These are phyloP conservation scores for Accipiter virgatus DNA, from an alignment of 2,113 vertebrate species.

Conservation along the genomic window DNA sequence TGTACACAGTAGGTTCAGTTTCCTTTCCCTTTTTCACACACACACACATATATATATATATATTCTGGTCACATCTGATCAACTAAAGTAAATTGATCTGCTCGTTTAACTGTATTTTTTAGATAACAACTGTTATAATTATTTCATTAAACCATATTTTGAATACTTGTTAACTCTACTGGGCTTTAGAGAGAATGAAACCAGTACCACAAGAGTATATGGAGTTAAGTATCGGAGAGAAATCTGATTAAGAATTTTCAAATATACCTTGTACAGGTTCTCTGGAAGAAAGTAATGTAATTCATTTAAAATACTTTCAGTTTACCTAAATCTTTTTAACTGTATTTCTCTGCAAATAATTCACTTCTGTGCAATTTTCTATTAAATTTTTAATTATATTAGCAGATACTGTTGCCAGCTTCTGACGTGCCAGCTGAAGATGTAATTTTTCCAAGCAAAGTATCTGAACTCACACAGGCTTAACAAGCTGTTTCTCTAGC, in stretches of 20 bases:
- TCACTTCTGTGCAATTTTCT: background rate
- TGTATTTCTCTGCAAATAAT: background rate
- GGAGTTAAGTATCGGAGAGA: background rate
- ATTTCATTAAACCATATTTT: background rate
- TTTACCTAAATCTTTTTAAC: background rate
- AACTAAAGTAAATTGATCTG: background rate
- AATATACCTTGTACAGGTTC: background rate
- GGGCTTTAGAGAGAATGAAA: background rate
- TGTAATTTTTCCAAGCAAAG: background rate
- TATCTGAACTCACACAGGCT: background rate
- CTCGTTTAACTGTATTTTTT: background rate
- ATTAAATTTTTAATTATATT: background rate
- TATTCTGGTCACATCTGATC: background rate
- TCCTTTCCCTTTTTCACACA: background rate
- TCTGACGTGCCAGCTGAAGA: background rate
- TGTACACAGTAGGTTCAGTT: background rate
- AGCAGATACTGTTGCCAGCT: background rate
- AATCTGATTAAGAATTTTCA: background rate
- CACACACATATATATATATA: no score
- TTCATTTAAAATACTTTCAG: background rate
- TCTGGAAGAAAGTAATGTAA: background rate
- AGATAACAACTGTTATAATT: background rate
- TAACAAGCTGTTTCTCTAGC: background rate
- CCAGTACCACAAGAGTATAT: background rate
- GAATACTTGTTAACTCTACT: background rate